A percentile compares a stretch with the other conserved stretches of the same genome.
phyloP scores from a whole-genome alignment of 2,113 vertebrate genomes.

The Hippopotamus amphibius region DNA sequence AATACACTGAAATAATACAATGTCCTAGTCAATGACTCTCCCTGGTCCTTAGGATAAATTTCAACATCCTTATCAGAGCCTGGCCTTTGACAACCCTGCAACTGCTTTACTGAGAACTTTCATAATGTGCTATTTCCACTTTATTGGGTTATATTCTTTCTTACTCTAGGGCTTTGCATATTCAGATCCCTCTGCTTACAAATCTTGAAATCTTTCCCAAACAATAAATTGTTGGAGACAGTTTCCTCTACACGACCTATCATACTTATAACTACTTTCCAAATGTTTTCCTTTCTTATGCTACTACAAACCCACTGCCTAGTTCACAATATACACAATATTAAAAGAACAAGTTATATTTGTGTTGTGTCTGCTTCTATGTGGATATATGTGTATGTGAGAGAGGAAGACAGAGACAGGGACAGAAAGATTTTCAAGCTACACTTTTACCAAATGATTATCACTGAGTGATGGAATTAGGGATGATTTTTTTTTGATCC shows the following conservation, averaged over 20 bases:
- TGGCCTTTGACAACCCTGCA: not conserved
- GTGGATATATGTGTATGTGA: not conserved
- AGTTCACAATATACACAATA: not conserved
- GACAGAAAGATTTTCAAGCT: not conserved
- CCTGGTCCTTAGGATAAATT: not conserved
- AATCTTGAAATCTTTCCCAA: not conserved
- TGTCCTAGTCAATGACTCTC: not conserved
- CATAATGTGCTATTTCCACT: not conserved
- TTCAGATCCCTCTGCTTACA: not conserved
- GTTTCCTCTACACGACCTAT: not conserved
- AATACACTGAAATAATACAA: not conserved
- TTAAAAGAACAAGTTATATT: not conserved
- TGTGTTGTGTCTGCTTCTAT: not conserved
- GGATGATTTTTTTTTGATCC: not conserved
- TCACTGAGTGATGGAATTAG: not conserved
- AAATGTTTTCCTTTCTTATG: not conserved
- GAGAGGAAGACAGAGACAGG: not conserved
- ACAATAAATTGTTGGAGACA: not conserved
- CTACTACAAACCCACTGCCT: not conserved
- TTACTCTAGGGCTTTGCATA: not conserved
- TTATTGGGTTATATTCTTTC: not conserved
- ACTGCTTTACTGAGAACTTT: not conserved
- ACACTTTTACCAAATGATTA: not conserved
- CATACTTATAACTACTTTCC: not conserved
- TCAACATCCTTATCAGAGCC: not conserved